Evolutionary conservation across 2,888 invertebrate species (phyloP), one percentile per base, ranked within the genome.

Genomic region (Andrena bicolor): DNA sequence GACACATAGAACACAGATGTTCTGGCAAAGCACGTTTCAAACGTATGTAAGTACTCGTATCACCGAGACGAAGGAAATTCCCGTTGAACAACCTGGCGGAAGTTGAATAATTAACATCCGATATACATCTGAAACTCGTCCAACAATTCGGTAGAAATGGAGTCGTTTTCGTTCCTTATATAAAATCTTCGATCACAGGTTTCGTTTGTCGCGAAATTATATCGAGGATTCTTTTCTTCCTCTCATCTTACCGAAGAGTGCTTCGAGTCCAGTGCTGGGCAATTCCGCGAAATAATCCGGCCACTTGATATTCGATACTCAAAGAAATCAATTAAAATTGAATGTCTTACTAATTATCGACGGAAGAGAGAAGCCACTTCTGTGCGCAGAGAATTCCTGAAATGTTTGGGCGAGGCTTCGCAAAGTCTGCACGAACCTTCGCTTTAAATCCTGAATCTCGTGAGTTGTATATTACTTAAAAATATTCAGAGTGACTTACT

Each of bases 141-240:
- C 65, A 76, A 82, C 72, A 76, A 63, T 76, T 76, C 68, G 30
- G 32, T 81, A 72, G 53, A 82, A 80, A 82, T 75, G 66, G 76
- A 76, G 23, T 69, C 56, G 41, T 49, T 58, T 69, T 26, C 23
- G 23, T 69, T 60, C 60, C 68, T 71, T 71, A 26, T 80, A 74
- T 76, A 84, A 84, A 84, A 74, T 83, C 83, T 64, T 83, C 76
- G 84, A 84, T 84, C 84, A 77, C 80, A 84, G 80, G 58, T 68
- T 69, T 51, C 64, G 26, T 77, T 78, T 61, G 51, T 80, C 61
- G 56, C 63, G 56, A 49, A 32, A 58, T 26, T 48, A 53, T 28
- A 51, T 75, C 64, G 58, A 72, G 63, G 35, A 28, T 71, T 41
- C 23, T 35, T 28, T 48, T 63, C 63, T 56, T 23, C 30, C 16